Evolutionary conservation across 2,113 vertebrate species (phyloP).

Genomic region (Chunga burmeisteri): DNA sequence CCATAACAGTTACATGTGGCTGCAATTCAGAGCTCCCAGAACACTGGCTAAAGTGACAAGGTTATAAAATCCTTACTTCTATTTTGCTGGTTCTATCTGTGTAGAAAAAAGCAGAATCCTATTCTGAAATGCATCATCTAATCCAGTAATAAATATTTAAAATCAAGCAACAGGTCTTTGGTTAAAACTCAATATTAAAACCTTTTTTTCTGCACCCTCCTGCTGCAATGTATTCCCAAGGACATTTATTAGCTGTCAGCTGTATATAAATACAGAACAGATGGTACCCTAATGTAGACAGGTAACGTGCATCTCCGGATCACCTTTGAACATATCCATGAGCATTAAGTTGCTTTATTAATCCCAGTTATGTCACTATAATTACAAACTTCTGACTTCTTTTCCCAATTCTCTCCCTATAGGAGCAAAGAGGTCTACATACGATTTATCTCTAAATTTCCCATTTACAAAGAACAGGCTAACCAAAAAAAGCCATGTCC

Average conservation of each 20-base stretch:
- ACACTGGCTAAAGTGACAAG: background rate
- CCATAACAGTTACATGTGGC: background rate
- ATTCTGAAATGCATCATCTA: background rate
- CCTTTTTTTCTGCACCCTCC: background rate
- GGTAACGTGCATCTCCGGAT: background rate
- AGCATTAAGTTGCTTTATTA: background rate
- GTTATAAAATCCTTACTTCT: background rate
- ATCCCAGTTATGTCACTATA: background rate
- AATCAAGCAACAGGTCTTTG: background rate
- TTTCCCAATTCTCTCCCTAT: background rate
- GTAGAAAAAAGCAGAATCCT: background rate
- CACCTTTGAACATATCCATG: background rate
- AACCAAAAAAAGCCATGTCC: background rate
- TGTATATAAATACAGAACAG: background rate
- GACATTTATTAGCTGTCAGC: background rate
- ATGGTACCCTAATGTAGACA: background rate
- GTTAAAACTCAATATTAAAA: background rate
- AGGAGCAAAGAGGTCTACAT: background rate
- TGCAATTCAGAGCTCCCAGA: conserved; percentile 4
- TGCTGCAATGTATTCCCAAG: background rate
- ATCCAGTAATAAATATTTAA: background rate
- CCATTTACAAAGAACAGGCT: background rate
- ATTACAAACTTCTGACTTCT: background rate
- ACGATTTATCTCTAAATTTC: background rate
- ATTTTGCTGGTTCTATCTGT: background rate